Evolutionary conservation across 2,888 invertebrate species (phyloP).

Genomic region (Crocallis elinguaria): DNA sequence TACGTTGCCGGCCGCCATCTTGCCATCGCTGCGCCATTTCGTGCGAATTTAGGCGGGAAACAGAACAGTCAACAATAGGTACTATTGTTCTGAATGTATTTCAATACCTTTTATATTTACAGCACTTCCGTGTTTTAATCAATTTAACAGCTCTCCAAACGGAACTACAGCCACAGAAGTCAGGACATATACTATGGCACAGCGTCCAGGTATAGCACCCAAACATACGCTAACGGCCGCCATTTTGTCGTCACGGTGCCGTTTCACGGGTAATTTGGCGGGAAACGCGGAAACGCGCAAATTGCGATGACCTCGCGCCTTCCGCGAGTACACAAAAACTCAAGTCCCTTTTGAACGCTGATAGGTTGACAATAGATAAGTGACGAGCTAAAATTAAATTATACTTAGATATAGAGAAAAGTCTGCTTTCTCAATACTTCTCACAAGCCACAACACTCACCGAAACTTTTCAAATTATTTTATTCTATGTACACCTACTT

Average conservation of each 20-base stretch:
- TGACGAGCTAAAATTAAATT: constrained; percentile 25
- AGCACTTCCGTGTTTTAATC: neutral
- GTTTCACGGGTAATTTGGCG: constrained; percentile 55
- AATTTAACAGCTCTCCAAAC: neutral
- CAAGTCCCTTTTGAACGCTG: constrained; percentile 40
- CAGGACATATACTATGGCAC: too few species aligned
- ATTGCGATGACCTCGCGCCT: constrained; percentile 53
- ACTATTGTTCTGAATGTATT: too few species aligned
- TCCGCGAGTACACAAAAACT: constrained; percentile 59
- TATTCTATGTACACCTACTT: too few species aligned
- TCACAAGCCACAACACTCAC: too few species aligned
- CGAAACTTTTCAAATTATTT: too few species aligned
- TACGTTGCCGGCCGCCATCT: too few species aligned
- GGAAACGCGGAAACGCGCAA: constrained; percentile 55
- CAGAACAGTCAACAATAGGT: too few species aligned
- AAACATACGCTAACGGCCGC: constrained; percentile 40
- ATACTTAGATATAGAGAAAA: neutral
- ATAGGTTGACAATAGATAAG: constrained; percentile 42
- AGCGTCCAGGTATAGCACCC: constrained; percentile 37
- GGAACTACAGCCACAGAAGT: too few species aligned
- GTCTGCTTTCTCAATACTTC: neutral
- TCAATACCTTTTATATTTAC: neutral
- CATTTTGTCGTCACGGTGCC: constrained; percentile 51
- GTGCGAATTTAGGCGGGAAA: too few species aligned
- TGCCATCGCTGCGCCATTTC: too few species aligned